Evolutionary conservation across 2,113 vertebrate species (phyloP).

Genomic region (Ailurus styani): DNA sequence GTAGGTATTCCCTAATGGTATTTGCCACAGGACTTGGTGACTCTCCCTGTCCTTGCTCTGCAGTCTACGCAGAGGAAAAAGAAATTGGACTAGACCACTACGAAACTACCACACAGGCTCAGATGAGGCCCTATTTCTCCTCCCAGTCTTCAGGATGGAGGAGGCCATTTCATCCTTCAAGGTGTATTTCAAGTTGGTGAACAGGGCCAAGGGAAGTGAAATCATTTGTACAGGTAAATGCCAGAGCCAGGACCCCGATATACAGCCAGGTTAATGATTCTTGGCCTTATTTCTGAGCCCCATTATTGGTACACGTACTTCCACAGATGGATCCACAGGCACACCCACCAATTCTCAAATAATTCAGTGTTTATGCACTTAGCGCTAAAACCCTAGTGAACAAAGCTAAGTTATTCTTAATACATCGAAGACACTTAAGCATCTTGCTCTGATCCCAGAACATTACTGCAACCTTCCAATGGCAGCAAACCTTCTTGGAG

Average conservation of each 20-base stretch:
- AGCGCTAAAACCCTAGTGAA: background rate
- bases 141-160: background rate
- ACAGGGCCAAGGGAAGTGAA: background rate
- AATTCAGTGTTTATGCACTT: background rate
- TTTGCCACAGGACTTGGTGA: background rate
- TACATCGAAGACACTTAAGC: background rate
- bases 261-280: accelerated
- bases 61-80: background rate
- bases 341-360: background rate
- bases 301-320: accelerated
- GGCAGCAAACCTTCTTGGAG: too few species aligned
- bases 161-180: too few species aligned
- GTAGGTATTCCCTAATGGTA: background rate
- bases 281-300: background rate
- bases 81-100: background rate
- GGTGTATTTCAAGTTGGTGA: background rate
- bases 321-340: accelerated
- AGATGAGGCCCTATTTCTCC: background rate
- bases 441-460: background rate
- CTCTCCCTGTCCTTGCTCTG: background rate
- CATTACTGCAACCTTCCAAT: background rate
- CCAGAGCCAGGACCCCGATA: background rate
- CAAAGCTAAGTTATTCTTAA: background rate
- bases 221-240: background rate
- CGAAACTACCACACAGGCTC: background rate